phyloP scores from a whole-genome alignment of 2,113 vertebrate genomes.

The Sebastes schlegelii region DNA sequence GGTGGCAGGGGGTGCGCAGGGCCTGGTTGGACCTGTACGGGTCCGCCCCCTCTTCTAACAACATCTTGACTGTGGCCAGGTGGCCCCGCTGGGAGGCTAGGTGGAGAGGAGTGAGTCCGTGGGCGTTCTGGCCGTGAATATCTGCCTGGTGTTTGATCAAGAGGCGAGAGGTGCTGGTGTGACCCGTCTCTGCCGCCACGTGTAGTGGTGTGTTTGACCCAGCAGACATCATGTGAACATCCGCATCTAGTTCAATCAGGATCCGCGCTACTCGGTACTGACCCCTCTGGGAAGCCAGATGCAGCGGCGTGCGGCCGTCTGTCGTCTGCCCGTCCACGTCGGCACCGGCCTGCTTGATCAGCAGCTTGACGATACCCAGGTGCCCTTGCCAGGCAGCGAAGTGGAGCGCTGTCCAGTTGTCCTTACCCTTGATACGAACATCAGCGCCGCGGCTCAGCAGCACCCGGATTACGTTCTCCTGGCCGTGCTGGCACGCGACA shows the following conservation, averaged over 20 bases:
- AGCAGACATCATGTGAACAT: constrained; percentile 79
- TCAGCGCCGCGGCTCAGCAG: constrained; percentile 90
- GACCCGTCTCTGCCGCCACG: constrained; percentile 92
- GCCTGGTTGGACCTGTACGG: constrained; percentile 72
- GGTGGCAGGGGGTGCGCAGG: constrained; percentile 86
- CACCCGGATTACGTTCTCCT: constrained; percentile 91
- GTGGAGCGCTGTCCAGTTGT: constrained; percentile 94
- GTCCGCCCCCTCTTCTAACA: constrained; percentile 88
- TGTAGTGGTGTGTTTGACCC: constrained; percentile 89
- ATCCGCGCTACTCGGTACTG: constrained; percentile 95
- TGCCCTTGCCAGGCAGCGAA: constrained; percentile 96
- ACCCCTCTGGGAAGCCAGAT: constrained; percentile 93
- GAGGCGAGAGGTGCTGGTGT: constrained; percentile 94
- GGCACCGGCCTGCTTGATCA: constrained; percentile 90
- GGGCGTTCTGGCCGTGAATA: constrained; percentile 80
- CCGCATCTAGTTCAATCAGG: constrained; percentile 89
- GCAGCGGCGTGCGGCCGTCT: constrained; percentile 92
- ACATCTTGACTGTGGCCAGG: constrained; percentile 89
- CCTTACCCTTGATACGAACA: constrained; percentile 86
- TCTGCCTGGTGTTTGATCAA: constrained; percentile 89
- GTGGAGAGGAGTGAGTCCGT: constrained; percentile 90
- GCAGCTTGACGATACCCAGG: constrained; percentile 92
- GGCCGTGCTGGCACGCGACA: constrained; percentile 95
- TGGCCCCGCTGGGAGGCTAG: constrained; percentile 89
- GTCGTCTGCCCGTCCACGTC: constrained; percentile 88